Evolutionary conservation across 1,140 invertebrate genomes (phyloP).

Genomic region (Megalopta genalis): DNA sequence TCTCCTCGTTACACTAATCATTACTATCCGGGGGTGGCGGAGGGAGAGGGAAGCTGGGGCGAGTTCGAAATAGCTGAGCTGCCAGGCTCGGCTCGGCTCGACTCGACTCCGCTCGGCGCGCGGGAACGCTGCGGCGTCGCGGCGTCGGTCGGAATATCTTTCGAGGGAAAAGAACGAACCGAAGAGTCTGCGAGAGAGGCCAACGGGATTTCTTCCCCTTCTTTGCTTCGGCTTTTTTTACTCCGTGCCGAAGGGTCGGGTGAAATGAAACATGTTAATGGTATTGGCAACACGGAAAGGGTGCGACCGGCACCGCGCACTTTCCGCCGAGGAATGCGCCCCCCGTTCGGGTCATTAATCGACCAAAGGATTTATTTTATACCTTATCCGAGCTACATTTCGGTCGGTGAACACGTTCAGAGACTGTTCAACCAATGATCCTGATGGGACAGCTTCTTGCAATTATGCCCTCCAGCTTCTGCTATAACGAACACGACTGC

Average conservation of each 20-base stretch:
- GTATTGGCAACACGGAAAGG: constrained; percentile 33
- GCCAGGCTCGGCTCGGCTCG: neutral
- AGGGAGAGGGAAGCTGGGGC: neutral
- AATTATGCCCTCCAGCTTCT: too few relatives aligned
- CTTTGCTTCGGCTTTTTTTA: neutral
- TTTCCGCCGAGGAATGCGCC: neutral
- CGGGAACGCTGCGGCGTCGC: neutral
- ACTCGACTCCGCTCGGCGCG: neutral
- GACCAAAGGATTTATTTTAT: constrained; percentile 16
- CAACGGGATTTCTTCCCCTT: neutral
- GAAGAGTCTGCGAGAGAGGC: neutral
- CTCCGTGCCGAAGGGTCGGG: constrained; percentile 19
- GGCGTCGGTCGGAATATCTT: constrained; percentile 7
- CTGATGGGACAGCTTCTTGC: too few relatives aligned
- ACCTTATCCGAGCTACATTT: neutral
- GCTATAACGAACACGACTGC: too few relatives aligned
- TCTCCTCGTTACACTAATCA: constrained; percentile 64
- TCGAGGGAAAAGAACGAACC: neutral
- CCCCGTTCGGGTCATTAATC: constrained; percentile 9
- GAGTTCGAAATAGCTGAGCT: constrained; percentile 21
- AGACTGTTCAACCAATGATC: neutral
- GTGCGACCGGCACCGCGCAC: constrained; percentile 3
- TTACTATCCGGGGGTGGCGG: constrained; percentile 45
- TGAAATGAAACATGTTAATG: constrained; percentile 47
- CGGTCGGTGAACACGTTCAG: neutral